phyloP scores from a whole-genome alignment of 2,113 vertebrate genomes.

The Oreocharis arfaki region DNA sequence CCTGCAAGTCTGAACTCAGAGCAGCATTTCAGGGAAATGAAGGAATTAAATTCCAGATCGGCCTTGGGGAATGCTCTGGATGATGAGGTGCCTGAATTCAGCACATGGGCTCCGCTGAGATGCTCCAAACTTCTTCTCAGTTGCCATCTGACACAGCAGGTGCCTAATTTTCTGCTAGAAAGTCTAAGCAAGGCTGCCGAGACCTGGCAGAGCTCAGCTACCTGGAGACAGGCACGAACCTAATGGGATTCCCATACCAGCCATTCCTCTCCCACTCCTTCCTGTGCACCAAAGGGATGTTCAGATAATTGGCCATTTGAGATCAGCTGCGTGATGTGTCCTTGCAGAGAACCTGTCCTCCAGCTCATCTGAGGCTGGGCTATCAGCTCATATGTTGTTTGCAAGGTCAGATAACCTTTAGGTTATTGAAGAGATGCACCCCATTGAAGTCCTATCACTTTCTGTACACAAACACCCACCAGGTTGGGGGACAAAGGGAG shows the following conservation, averaged over 20 bases:
- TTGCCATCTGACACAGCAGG: not conserved
- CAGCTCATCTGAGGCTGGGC: not conserved
- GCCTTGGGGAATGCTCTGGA: not conserved
- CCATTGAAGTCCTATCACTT: not conserved
- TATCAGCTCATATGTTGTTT: not conserved
- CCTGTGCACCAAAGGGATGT: not conserved
- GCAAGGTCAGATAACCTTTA: not conserved
- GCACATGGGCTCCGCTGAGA: not conserved
- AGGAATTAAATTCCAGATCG: not conserved
- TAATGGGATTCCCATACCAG: not conserved
- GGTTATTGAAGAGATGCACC: not conserved
- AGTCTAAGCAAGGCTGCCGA: not conserved
- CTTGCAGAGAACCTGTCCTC: not conserved
- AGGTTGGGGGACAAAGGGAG: not conserved
- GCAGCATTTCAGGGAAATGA: not conserved
- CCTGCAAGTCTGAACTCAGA: not conserved
- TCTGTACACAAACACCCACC: not conserved
- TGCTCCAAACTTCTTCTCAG: not conserved
- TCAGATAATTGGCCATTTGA: not conserved
- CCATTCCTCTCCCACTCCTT: not conserved
- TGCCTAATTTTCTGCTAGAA: not conserved
- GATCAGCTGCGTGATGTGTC: not conserved
- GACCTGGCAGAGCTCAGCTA: not conserved
- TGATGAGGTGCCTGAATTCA: not conserved
- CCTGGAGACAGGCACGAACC: not conserved